Conservation (phyloP, 2,797 vertebrate genomes). For the Gorsachius magnificus region DNA sequence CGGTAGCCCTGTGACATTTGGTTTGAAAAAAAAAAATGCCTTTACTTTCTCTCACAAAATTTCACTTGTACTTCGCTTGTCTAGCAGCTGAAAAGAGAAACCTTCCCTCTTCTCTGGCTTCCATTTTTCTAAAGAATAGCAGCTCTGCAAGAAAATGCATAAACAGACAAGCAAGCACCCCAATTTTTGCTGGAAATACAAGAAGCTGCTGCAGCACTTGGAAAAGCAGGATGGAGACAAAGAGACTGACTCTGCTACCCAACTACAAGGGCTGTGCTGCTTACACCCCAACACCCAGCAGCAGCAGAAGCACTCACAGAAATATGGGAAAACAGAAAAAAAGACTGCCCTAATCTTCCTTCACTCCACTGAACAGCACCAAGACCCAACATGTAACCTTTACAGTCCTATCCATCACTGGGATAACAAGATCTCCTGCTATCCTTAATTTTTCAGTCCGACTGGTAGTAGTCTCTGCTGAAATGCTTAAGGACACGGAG, state of each 20-base stretch:
- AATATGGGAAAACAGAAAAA: background rate
- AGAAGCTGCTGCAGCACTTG: background rate
- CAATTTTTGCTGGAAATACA: background rate
- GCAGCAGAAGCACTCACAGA: background rate
- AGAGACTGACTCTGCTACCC: background rate
- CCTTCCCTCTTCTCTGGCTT: background rate
- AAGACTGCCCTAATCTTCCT: background rate
- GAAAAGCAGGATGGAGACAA: background rate
- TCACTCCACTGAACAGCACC: background rate
- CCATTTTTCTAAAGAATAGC: background rate
- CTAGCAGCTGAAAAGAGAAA: background rate
- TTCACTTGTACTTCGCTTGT: background rate
- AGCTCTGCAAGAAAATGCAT: background rate
- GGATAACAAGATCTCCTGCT: conserved; percentile 3
- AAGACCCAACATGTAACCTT: background rate
- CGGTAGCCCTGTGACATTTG: background rate
- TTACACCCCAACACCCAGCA: background rate
- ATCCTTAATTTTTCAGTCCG: conserved; percentile 11
- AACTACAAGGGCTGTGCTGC: background rate
- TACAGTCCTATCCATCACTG: background rate
- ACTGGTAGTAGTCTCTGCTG: background rate
- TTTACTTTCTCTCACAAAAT: conserved; percentile 16
- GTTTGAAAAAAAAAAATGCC: background rate
- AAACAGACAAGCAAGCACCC: background rate
- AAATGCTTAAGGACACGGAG: conserved; percentile 31